Percentiles rank a stretch among this genome's conserved stretches.
These are phyloP conservation scores for Apantesis nais DNA, from an alignment of 2,888 invertebrate species.

Conservation along the genomic window DNA sequence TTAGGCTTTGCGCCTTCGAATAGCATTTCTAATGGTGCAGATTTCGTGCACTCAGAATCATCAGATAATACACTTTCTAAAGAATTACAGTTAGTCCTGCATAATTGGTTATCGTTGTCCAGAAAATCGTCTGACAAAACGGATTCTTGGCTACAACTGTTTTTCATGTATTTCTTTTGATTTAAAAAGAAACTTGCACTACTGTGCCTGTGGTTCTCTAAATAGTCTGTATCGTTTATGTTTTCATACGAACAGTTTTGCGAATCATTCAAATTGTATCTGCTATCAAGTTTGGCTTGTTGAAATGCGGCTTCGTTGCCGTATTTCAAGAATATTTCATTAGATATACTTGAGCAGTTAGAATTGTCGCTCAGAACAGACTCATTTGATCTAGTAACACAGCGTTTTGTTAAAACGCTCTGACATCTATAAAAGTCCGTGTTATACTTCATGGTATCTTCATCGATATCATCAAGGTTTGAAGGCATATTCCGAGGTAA, in stretches of 20 bases:
- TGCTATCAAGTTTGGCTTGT: constrained; percentile 76
- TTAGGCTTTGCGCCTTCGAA: constrained; percentile 86
- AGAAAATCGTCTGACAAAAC: constrained; percentile 89
- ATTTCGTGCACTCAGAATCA: constrained; percentile 91
- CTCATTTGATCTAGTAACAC: constrained; percentile 86
- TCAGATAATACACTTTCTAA: constrained; percentile 93
- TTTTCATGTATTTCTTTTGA: constrained; percentile 87
- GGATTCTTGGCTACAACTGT: constrained; percentile 91
- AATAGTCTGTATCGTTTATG: constrained; percentile 71
- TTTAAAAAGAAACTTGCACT: constrained; percentile 94
- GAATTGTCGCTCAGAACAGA: constrained; percentile 82
- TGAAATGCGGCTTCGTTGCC: constrained; percentile 81
- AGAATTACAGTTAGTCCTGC: constrained; percentile 90
- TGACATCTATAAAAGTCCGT: constrained; percentile 77
- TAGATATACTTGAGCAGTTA: constrained; percentile 80
- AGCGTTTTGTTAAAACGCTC: constrained; percentile 82
- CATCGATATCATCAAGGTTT: constrained; percentile 83
- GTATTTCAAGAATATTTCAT: constrained; percentile 82
- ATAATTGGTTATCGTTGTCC: constrained; percentile 85
- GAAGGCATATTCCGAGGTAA: constrained; percentile 83
- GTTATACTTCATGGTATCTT: constrained; percentile 74
- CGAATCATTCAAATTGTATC: constrained; percentile 80
- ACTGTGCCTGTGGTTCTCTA: constrained; percentile 87
- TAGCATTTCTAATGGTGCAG: constrained; percentile 90
- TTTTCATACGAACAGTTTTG: constrained; percentile 81